These are phyloP conservation scores for Catotricha subobsoleta DNA, from an alignment of 2,888 invertebrate genomes.

Conservation along the genomic window DNA sequence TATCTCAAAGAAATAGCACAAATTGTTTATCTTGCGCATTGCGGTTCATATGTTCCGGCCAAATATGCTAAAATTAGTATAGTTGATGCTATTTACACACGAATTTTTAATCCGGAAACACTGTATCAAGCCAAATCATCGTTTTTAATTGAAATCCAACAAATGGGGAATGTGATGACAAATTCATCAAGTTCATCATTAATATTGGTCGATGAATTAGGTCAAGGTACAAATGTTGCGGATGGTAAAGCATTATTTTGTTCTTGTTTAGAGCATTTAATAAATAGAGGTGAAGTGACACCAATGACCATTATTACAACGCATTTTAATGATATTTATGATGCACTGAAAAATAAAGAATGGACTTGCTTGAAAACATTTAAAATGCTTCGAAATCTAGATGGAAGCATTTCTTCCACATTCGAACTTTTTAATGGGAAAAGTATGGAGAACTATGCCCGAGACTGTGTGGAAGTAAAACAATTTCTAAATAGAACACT, in stretches of 20 bases:
- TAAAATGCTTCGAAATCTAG: neutral
- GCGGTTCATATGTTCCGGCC: conserved; percentile 82
- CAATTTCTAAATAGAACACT: too few species aligned
- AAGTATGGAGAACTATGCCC: neutral
- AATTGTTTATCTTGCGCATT: conserved; percentile 68
- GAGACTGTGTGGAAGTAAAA: neutral
- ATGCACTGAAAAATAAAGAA: conserved; percentile 19
- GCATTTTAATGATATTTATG: conserved; percentile 50
- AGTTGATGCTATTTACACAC: conserved; percentile 53
- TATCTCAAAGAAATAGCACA: conserved; percentile 73
- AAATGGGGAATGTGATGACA: conserved; percentile 46
- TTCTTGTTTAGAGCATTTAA: conserved; percentile 48
- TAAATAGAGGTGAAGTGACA: conserved; percentile 31
- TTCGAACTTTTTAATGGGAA: neutral
- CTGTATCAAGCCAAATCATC: conserved; percentile 63
- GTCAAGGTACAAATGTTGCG: conserved; percentile 24
- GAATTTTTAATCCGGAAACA: conserved; percentile 60
- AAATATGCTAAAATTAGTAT: conserved; percentile 49
- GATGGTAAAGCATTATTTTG: conserved; percentile 61
- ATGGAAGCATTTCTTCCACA: neutral
- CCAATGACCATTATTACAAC: conserved; percentile 59
- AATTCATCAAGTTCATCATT: conserved; percentile 34
- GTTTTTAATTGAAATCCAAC: conserved; percentile 68
- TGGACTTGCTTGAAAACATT: conserved; percentile 1
- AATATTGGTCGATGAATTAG: conserved; percentile 1